Conservation (phyloP, 1,140 invertebrate species). For the Ylistrum balloti region DNA sequence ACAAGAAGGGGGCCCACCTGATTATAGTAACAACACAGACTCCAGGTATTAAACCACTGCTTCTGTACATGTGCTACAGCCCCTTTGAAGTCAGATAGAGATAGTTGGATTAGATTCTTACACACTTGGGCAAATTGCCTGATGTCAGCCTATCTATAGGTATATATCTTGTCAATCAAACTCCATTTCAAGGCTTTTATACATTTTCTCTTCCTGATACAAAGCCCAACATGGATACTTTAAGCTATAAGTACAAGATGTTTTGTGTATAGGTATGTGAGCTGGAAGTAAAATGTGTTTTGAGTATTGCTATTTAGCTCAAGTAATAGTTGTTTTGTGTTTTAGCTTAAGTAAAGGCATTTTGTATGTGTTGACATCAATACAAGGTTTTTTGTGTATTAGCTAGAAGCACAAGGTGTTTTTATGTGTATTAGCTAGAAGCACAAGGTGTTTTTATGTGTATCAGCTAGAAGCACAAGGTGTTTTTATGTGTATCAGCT, state of each 20-base stretch:
- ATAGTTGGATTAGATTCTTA: neutral
- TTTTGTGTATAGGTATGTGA: neutral
- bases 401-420: too few relatives aligned
- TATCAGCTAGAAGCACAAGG: too few relatives aligned
- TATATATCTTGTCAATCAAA: slow-evolving; percentile 20
- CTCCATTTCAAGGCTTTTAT: slow-evolving; percentile 21
- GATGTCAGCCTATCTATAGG: slow-evolving; percentile 6
- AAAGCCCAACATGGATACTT: neutral
- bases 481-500: too few relatives aligned
- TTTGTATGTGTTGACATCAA: too few relatives aligned
- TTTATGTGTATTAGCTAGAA: too few relatives aligned
- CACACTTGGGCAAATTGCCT: neutral
- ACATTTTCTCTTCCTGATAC: slow-evolving; percentile 37
- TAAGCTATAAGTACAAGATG: neutral
- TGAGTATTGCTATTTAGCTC: too few relatives aligned
- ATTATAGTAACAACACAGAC: slow-evolving; percentile 3
- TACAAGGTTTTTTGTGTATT: too few relatives aligned
- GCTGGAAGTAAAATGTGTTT: neutral
- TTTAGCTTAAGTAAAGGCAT: too few relatives aligned
- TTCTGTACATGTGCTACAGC: neutral
- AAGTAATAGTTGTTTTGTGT: too few relatives aligned
- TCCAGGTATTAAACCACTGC: slow-evolving; percentile 1
- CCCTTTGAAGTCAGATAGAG: neutral
- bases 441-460: too few relatives aligned
- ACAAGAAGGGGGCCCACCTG: neutral